A percentile compares a stretch with the other conserved stretches of the same genome.
Evolutionary conservation across 2,113 vertebrate genomes (phyloP).

Genomic region (Hystrix brachyura): DNA sequence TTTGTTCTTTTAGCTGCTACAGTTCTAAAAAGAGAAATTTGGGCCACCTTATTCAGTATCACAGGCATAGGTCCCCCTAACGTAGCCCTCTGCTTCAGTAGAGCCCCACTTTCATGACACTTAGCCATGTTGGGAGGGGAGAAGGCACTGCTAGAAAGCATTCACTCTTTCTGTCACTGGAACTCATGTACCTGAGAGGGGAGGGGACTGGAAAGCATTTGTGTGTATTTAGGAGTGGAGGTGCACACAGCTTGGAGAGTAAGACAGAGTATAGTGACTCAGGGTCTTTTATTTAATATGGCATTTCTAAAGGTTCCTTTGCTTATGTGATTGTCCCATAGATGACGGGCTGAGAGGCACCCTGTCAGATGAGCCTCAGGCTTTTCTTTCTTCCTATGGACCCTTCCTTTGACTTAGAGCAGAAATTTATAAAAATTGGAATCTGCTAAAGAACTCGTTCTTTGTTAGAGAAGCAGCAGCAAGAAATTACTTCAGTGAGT

Average conservation of each 20-base stretch:
- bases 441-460: neutral
- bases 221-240: neutral
- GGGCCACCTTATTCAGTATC: neutral
- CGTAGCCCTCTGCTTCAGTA: neutral
- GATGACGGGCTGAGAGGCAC: neutral
- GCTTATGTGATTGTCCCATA: neutral
- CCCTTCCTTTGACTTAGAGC: constrained; percentile 40
- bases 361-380: neutral
- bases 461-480: constrained; percentile 12
- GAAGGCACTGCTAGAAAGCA: neutral
- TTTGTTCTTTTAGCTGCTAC: neutral
- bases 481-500: constrained; percentile 33
- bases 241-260: neutral
- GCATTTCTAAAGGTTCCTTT: constrained; percentile 23
- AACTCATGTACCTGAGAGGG: neutral
- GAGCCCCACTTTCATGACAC: neutral
- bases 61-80: neutral
- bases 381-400: constrained; percentile 3
- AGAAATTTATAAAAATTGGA: constrained; percentile 42
- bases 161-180: neutral
- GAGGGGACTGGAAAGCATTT: neutral
- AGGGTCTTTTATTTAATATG: constrained; percentile 5
- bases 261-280: neutral
- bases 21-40: neutral
- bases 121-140: neutral